phyloP scores from a whole-genome alignment of 2,888 invertebrate genomes.

The Synergus gifuensis region DNA sequence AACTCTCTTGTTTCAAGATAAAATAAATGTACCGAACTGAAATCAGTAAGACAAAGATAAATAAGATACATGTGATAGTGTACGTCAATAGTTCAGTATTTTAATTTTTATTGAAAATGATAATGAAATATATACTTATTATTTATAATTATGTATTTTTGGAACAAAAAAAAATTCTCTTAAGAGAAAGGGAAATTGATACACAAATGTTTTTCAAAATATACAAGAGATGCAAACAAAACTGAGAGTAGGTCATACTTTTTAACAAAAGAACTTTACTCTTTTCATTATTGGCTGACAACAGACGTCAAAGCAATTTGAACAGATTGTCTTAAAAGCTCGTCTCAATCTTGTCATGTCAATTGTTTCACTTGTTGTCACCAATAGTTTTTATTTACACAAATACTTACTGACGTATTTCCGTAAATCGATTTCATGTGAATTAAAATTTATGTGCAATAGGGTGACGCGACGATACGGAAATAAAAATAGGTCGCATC shows the following conservation, averaged over 20 bases:
- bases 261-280: not conserved
- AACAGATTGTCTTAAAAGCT: not conserved
- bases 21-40: not conserved
- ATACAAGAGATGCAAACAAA: no score
- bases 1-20: not conserved
- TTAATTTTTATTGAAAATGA: no score
- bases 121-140: no score
- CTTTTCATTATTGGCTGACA: not conserved
- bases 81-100: not conserved
- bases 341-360: not conserved
- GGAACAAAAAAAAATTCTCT: no score
- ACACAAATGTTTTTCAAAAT: no score
- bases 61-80: not conserved
- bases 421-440: not conserved
- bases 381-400: not conserved
- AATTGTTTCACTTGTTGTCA: not conserved
- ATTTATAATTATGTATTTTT: no score
- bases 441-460: conserved; percentile 20
- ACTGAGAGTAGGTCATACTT: no score
- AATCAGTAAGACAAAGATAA: not conserved
- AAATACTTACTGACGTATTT: conserved; percentile 13
- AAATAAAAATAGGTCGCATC: conserved; percentile 5
- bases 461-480: not conserved
- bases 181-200: no score
- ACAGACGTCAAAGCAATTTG: not conserved